These are phyloP conservation scores for Apotomis capreana DNA, from an alignment of 2,888 invertebrate species.

Conservation along the genomic window DNA sequence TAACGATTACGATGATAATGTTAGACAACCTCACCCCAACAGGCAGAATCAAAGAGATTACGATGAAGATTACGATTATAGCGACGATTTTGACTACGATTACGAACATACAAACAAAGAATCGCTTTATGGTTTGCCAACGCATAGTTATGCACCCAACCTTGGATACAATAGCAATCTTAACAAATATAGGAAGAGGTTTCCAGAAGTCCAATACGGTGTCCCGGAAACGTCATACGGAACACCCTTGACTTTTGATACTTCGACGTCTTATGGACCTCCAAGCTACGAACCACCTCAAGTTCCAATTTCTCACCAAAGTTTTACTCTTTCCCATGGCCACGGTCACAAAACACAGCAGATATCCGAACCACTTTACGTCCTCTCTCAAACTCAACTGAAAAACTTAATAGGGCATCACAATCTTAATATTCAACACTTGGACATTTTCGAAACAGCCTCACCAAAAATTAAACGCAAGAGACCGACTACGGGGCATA, in stretches of 20 bases:
- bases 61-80: slow-evolving; percentile 55
- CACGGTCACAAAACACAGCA: slow-evolving; percentile 17
- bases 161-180: slow-evolving; percentile 50
- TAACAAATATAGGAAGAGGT: slow-evolving; percentile 49
- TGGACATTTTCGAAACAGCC: slow-evolving; percentile 66
- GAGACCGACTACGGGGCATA: slow-evolving; percentile 48
- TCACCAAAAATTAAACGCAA: slow-evolving; percentile 52
- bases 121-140: slow-evolving; percentile 41
- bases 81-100: slow-evolving; percentile 55
- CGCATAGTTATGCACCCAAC: slow-evolving; percentile 51
- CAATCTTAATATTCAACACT: slow-evolving; percentile 71
- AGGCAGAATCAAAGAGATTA: slow-evolving; percentile 52
- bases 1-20: slow-evolving; percentile 51
- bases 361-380: slow-evolving; percentile 66
- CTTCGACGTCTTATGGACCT: slow-evolving; percentile 41
- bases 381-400: slow-evolving; percentile 71
- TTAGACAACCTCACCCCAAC: slow-evolving; percentile 44
- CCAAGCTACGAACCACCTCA: slow-evolving; percentile 43
- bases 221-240: slow-evolving; percentile 35
- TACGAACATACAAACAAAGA: slow-evolving; percentile 51
- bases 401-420: slow-evolving; percentile 68
- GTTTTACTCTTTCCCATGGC: slow-evolving; percentile 43
- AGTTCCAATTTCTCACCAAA: slow-evolving; percentile 30
- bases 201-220: slow-evolving; percentile 41
- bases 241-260: slow-evolving; percentile 26